phyloP scores from a whole-genome alignment of 1,140 invertebrate genomes.

The Maniola jurtina region DNA sequence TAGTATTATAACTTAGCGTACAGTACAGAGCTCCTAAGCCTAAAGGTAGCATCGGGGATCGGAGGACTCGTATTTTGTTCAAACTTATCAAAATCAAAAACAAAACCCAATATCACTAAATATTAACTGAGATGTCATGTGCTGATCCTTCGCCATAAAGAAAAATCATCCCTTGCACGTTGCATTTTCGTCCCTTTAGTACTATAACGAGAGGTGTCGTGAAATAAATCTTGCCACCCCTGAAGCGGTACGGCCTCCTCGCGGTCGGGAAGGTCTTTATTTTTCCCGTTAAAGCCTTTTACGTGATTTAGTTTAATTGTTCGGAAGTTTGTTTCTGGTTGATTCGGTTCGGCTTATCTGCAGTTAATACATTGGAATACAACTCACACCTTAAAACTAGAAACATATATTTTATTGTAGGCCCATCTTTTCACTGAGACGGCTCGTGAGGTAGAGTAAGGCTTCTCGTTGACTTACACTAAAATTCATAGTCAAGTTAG shows the following conservation, averaged over 20 bases:
- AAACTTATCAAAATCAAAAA: background rate
- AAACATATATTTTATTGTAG: too few relatives aligned
- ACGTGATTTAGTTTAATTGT: conserved; percentile 65
- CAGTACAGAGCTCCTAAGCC: too few relatives aligned
- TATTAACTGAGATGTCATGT: conserved; percentile 41
- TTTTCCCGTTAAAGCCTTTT: conserved; percentile 35
- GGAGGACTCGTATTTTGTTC: too few relatives aligned
- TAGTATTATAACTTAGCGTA: too few relatives aligned
- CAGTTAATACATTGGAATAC: background rate
- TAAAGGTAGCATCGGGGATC: too few relatives aligned
- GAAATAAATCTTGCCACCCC: conserved; percentile 74
- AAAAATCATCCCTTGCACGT: conserved; percentile 46
- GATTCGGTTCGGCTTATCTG: conserved; percentile 21
- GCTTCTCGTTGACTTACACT: too few relatives aligned
- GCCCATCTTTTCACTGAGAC: too few relatives aligned
- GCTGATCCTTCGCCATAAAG: conserved; percentile 56
- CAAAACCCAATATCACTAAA: conserved; percentile 27
- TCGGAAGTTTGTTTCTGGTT: conserved; percentile 49
- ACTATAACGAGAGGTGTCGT: conserved; percentile 70
- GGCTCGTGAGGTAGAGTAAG: too few relatives aligned
- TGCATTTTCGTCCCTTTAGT: conserved; percentile 68
- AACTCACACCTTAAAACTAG: too few relatives aligned
- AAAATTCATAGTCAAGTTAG: too few relatives aligned
- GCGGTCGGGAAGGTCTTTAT: conserved; percentile 57
- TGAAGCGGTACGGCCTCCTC: conserved; percentile 46